A percentile compares a stretch with the other conserved stretches of the same genome.
phyloP scores from a whole-genome alignment of 2,888 invertebrate genomes.

The Physocephala rufipes region DNA sequence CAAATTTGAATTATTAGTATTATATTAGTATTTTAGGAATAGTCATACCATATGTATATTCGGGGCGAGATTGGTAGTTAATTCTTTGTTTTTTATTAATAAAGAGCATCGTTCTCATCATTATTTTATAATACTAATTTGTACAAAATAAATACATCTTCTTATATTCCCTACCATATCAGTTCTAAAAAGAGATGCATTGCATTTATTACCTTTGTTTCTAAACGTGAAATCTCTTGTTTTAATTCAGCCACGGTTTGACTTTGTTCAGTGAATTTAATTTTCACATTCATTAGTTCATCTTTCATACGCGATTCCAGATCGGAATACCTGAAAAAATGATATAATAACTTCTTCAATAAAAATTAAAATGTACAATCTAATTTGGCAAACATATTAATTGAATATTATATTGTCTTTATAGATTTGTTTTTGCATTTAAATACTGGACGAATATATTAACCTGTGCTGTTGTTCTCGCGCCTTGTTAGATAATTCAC shows the following conservation, averaged over 20 bases:
- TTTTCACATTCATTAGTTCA: slow-evolving; percentile 91
- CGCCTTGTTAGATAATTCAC: slow-evolving; percentile 79
- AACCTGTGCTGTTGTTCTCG: slow-evolving; percentile 85
- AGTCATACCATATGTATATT: too few relatives aligned
- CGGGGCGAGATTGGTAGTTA: too few relatives aligned
- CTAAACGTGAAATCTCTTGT: slow-evolving; percentile 92
- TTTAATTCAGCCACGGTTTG: slow-evolving; percentile 93
- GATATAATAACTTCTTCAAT: not conserved
- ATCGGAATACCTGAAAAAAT: slow-evolving; percentile 62
- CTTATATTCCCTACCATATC: not conserved
- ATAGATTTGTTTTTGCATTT: not conserved
- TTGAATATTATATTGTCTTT: not conserved
- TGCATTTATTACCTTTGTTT: slow-evolving; percentile 74
- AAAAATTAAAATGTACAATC: not conserved
- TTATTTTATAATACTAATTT: too few relatives aligned
- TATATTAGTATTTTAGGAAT: too few relatives aligned
- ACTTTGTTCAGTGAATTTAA: slow-evolving; percentile 93
- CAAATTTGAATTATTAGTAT: too few relatives aligned
- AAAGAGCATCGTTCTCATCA: too few relatives aligned
- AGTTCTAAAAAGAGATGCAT: slow-evolving; percentile 55
- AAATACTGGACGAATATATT: not conserved
- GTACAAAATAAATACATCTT: not conserved
- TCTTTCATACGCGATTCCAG: slow-evolving; percentile 74
- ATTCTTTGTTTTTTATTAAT: too few relatives aligned
- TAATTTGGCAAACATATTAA: not conserved